Percentiles rank a stretch among this genome's conserved stretches.
Conservation (phyloP, 2,797 vertebrate genomes). For the Myotis findleyi region DNA sequence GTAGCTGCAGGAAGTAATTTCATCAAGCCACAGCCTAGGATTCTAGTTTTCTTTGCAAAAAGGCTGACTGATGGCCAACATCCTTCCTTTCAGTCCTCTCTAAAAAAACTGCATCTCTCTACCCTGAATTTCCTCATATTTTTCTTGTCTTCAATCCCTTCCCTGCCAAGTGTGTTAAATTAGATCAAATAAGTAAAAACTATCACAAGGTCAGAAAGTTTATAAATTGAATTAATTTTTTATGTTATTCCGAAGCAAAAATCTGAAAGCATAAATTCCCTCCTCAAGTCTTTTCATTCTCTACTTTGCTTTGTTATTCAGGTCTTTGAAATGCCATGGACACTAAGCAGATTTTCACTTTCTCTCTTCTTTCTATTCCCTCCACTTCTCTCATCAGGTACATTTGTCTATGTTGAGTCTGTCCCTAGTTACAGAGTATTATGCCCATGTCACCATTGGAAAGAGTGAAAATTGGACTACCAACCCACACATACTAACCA, state of each 20-base stretch:
- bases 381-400: not conserved
- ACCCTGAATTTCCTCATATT: not conserved
- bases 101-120: not conserved
- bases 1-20: not conserved
- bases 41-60: not conserved
- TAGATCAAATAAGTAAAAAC: not conserved
- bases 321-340: not conserved
- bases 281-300: not conserved
- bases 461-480: not conserved
- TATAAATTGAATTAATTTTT: not conserved
- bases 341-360: not conserved
- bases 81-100: not conserved
- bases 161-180: not conserved
- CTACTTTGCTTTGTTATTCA: not conserved
- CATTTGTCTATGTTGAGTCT: not conserved
- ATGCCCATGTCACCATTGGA: not conserved
- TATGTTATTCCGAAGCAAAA: constrained; percentile 1
- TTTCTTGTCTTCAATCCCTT: not conserved
- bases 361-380: not conserved
- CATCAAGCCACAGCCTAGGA: not conserved
- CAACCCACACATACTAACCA: not conserved
- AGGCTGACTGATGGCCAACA: not conserved
- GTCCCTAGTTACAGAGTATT: not conserved
- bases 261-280: not conserved
- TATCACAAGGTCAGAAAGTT: not conserved